Conservation (phyloP, 2,797 vertebrate genomes). For the Poeciliopsis infans region DNA sequence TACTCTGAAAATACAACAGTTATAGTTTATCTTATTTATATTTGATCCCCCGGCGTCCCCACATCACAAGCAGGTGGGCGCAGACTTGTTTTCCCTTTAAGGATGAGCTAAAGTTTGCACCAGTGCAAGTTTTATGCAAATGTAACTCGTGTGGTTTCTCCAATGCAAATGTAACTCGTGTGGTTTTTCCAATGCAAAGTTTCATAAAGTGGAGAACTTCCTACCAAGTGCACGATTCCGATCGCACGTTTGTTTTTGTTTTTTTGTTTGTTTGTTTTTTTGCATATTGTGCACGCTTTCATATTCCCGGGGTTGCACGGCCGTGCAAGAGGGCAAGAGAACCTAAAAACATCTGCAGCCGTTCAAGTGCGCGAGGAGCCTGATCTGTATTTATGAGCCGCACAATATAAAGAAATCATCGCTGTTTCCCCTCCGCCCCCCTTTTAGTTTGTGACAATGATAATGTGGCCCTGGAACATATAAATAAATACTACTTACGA, state of each 20-base stretch:
- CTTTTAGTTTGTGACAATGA: neutral
- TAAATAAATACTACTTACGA: slow-evolving; percentile 86
- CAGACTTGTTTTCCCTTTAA: neutral
- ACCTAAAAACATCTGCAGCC: slow-evolving; percentile 46
- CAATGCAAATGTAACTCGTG: slow-evolving; percentile 45
- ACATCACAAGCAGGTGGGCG: neutral
- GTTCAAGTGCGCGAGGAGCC: slow-evolving; percentile 19
- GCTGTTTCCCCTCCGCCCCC: too few relatives aligned
- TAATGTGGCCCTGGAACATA: neutral
- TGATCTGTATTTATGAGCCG: slow-evolving; percentile 18
- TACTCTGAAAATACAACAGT: neutral
- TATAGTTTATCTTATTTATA: neutral
- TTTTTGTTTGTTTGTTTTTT: slow-evolving; percentile 15
- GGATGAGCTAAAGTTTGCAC: neutral
- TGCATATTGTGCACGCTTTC: slow-evolving; percentile 36
- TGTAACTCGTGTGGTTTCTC: slow-evolving; percentile 26
- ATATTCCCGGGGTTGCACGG: slow-evolving; percentile 3
- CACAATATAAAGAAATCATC: neutral
- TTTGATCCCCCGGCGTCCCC: neutral
- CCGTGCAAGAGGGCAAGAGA: slow-evolving; percentile 17
- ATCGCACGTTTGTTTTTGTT: neutral
- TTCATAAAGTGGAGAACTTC: slow-evolving; percentile 45
- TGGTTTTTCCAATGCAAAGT: slow-evolving; percentile 46
- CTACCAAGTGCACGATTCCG: slow-evolving; percentile 12
- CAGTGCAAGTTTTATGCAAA: slow-evolving; percentile 43